Conservation (phyloP, 2,797 vertebrate species). For the Halcyon leucocephala region DNA sequence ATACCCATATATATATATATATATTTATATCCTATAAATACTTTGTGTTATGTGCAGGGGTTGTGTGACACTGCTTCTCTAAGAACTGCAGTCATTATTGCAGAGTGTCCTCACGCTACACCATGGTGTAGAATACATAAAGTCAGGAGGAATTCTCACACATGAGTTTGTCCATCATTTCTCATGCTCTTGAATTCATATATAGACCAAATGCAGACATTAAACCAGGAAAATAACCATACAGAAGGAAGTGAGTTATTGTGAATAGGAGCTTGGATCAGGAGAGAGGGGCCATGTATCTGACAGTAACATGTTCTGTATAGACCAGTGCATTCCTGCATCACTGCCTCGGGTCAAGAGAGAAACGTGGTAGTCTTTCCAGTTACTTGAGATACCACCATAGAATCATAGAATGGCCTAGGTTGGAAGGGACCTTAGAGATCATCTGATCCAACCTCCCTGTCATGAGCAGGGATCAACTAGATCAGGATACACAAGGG, state of each 20-base stretch:
- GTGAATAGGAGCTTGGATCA: background rate
- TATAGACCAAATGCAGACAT: slow-evolving; percentile 12
- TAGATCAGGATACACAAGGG: too few species aligned
- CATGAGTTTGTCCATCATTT: background rate
- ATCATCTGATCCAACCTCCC: too few species aligned
- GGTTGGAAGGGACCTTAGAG: too few species aligned
- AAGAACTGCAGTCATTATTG: background rate
- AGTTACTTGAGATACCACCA: background rate
- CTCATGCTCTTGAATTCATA: background rate
- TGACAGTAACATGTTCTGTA: background rate
- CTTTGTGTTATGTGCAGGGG: background rate
- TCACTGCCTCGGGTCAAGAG: background rate
- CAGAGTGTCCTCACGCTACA: background rate
- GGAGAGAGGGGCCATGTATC: background rate
- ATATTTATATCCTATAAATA: background rate
- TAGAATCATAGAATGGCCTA: too few species aligned
- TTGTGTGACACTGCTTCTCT: background rate
- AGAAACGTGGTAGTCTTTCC: background rate
- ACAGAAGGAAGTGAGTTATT: background rate
- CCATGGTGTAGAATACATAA: background rate
- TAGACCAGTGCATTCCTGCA: background rate
- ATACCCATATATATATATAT: background rate
- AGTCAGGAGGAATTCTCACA: background rate
- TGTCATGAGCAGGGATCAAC: too few species aligned
- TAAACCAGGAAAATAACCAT: background rate